These are phyloP conservation scores for Gymnogyps californianus DNA, from an alignment of 2,113 vertebrate genomes.

Conservation along the genomic window DNA sequence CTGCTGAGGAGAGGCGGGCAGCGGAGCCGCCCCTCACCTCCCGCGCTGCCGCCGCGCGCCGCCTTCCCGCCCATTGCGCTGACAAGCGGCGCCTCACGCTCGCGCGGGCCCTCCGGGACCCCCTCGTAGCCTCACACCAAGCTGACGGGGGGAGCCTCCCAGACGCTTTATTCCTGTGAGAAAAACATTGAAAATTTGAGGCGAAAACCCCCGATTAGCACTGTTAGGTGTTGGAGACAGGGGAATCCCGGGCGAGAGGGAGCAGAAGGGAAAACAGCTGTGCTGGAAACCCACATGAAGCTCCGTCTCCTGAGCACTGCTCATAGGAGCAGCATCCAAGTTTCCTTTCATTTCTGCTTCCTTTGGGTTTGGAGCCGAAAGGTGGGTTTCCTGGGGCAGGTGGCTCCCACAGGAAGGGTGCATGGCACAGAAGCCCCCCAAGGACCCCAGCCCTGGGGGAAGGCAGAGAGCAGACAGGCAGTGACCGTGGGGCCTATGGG, in stretches of 20 bases:
- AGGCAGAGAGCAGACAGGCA: neutral
- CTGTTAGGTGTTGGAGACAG: too few species aligned
- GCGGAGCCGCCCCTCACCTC: neutral
- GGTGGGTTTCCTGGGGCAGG: neutral
- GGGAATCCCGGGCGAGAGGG: neutral
- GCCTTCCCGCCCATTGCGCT: neutral
- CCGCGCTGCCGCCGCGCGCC: neutral
- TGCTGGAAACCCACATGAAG: neutral
- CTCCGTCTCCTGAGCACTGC: neutral
- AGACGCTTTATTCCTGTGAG: rapidly evolving
- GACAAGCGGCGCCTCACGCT: rapidly evolving
- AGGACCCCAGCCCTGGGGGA: neutral
- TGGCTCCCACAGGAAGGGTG: neutral
- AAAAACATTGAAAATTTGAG: neutral
- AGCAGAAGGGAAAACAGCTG: neutral
- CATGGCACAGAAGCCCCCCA: rapidly evolving
- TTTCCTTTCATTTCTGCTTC: neutral
- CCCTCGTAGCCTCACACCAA: rapidly evolving
- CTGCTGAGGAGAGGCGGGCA: neutral
- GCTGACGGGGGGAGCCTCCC: rapidly evolving
- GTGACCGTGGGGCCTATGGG: rapidly evolving
- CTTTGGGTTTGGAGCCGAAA: neutral
- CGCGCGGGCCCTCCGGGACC: rapidly evolving
- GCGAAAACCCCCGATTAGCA: rapidly evolving
- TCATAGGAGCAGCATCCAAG: rapidly evolving